A percentile compares a stretch with the other conserved stretches of the same genome.
Conservation (phyloP, 92 coral and sea anemone genomes). For the Blastomussa wellsi region DNA sequence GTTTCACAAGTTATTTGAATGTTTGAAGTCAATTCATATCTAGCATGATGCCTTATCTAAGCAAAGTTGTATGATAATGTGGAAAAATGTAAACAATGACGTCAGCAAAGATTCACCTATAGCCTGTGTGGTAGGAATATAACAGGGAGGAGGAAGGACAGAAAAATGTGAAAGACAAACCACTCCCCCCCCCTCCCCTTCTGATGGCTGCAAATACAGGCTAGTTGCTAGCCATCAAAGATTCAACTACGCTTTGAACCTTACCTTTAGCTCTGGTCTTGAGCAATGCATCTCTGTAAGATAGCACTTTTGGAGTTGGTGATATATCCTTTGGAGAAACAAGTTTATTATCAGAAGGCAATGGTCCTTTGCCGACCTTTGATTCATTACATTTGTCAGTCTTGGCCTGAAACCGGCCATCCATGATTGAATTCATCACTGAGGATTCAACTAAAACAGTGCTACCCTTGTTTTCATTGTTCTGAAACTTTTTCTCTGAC, state of each 20-base stretch:
- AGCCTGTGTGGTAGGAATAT: too few species aligned
- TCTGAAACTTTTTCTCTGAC: conserved; percentile 15
- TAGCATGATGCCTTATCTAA: too few species aligned
- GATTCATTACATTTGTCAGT: neutral
- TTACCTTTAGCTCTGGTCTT: conserved; percentile 69
- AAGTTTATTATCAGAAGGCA: neutral
- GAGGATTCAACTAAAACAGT: conserved; percentile 4
- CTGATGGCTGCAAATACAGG: too few species aligned
- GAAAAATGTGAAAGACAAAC: too few species aligned
- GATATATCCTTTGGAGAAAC: neutral
- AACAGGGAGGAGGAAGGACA: too few species aligned
- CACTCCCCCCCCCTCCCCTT: too few species aligned
- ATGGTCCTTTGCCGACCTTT: neutral
- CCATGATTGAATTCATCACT: neutral
- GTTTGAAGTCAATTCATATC: too few species aligned
- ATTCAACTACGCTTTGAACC: neutral
- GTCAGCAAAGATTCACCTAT: too few species aligned
- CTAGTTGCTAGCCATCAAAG: too few species aligned
- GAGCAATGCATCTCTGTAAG: conserved; percentile 93
- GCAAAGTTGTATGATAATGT: too few species aligned
- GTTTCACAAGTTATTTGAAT: too few species aligned
- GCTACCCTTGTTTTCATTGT: neutral
- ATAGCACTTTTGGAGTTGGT: conserved; percentile 36
- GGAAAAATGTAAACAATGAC: too few species aligned
- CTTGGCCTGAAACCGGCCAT: neutral